Evolutionary conservation across 2,888 invertebrate species (phyloP).

Genomic region (Cantharis nigra): DNA sequence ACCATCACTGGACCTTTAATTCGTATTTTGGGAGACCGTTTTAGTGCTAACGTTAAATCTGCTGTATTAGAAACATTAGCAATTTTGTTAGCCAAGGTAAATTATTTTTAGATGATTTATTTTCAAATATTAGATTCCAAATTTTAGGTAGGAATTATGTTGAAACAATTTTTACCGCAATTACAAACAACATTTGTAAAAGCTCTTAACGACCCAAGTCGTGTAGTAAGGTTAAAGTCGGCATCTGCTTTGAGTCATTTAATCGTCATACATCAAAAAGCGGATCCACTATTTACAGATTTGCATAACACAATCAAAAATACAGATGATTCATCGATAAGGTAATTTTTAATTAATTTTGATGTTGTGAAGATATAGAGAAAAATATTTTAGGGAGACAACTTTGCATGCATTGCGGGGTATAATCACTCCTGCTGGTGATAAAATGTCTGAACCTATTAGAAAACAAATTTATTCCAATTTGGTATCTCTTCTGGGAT

Average conservation of each 20-base stretch:
- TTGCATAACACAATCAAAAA: slow-evolving; percentile 84
- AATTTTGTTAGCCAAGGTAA: slow-evolving; percentile 85
- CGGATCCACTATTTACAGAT: slow-evolving; percentile 94
- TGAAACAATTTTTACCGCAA: slow-evolving; percentile 98
- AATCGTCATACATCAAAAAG: slow-evolving; percentile 88
- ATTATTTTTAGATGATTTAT: neutral
- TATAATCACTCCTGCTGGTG: slow-evolving; percentile 82
- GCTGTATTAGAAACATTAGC: slow-evolving; percentile 95
- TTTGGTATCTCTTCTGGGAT: slow-evolving; percentile 69
- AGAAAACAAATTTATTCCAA: slow-evolving; percentile 74
- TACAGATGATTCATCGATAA: slow-evolving; percentile 80
- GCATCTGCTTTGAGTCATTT: slow-evolving; percentile 86
- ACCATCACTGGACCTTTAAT: slow-evolving; percentile 98
- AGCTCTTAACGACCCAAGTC: slow-evolving; percentile 87
- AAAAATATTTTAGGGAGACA: slow-evolving; percentile 70
- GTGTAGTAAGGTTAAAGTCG: slow-evolving; percentile 87
- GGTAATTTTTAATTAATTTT: slow-evolving; percentile 33
- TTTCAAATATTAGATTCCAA: neutral
- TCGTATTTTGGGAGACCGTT: slow-evolving; percentile 94
- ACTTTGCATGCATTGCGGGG: slow-evolving; percentile 89
- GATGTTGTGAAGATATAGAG: neutral
- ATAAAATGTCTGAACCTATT: slow-evolving; percentile 84
- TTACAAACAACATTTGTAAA: slow-evolving; percentile 98
- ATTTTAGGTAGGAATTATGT: slow-evolving; percentile 82
- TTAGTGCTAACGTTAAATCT: slow-evolving; percentile 91